phyloP scores from a whole-genome alignment of 2,888 invertebrate genomes.

The Parnassius mnemosyne region DNA sequence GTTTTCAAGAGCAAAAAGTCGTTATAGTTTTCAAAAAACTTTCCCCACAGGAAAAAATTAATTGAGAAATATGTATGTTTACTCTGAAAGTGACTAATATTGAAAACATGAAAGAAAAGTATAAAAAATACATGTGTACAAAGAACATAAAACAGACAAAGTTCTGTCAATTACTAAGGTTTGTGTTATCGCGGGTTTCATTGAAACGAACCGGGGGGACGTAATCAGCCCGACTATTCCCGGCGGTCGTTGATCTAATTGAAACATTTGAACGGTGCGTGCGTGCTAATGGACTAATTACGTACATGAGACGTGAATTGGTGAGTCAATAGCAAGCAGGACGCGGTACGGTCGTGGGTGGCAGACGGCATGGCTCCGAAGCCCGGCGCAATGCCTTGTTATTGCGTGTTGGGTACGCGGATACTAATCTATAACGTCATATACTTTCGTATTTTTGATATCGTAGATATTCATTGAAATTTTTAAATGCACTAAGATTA shows the following conservation, averaged over 20 bases:
- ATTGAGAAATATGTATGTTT: too few species aligned
- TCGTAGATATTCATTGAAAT: not conserved
- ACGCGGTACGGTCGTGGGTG: conserved; percentile 69
- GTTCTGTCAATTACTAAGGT: conserved; percentile 25
- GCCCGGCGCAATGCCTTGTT: conserved; percentile 42
- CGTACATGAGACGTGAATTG: conserved; percentile 70
- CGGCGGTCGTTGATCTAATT: conserved; percentile 74
- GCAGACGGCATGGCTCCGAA: conserved; percentile 77
- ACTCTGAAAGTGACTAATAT: too few species aligned
- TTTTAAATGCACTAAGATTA: not conserved
- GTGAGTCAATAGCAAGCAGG: conserved; percentile 68
- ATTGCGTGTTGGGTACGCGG: conserved; percentile 22
- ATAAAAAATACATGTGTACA: too few species aligned
- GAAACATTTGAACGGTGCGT: conserved; percentile 76
- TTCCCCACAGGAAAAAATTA: too few species aligned
- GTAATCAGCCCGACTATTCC: conserved; percentile 63
- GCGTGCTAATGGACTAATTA: conserved; percentile 78
- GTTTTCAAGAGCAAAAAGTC: too few species aligned
- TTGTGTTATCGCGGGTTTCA: conserved; percentile 52
- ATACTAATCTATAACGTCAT: conserved; percentile 9
- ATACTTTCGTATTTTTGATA: not conserved
- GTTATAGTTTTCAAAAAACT: too few species aligned
- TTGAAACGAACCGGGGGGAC: conserved; percentile 55
- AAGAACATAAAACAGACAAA: conserved; percentile 17
- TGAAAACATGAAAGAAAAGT: too few species aligned